Evolutionary conservation across 2,888 invertebrate species (phyloP).

Genomic region (Zygogramma bicolorata): DNA sequence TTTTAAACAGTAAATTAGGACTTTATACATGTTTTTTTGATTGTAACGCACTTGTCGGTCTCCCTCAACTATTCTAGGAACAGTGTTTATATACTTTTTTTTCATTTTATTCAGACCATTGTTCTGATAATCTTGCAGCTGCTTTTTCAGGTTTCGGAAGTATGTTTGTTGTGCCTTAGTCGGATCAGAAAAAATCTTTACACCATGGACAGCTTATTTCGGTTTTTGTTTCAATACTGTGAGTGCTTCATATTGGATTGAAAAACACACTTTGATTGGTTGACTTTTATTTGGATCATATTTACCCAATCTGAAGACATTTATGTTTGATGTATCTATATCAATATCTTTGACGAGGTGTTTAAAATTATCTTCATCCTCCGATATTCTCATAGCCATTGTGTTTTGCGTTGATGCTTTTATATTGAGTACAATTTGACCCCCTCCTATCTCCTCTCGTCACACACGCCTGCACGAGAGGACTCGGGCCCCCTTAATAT

Average conservation of each 20-base stretch:
- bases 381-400: slow-evolving; percentile 10
- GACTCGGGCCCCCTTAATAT: too few relatives aligned
- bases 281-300: slow-evolving; percentile 4
- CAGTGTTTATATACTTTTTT: slow-evolving; percentile 5
- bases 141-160: slow-evolving; percentile 1
- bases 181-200: slow-evolving; percentile 6
- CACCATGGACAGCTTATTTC: slow-evolving; percentile 7
- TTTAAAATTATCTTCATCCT: slow-evolving; percentile 11
- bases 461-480: too few relatives aligned
- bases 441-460: too few relatives aligned
- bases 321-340: slow-evolving; percentile 17
- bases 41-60: slow-evolving; percentile 9
- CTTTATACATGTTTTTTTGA: not conserved
- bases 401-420: slow-evolving; percentile 14
- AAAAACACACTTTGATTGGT: slow-evolving; percentile 3
- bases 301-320: slow-evolving; percentile 12
- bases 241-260: not conserved
- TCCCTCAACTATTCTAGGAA: slow-evolving; percentile 9
- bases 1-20: not conserved
- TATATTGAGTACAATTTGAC: slow-evolving; percentile 12
- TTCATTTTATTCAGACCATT: slow-evolving; percentile 1
- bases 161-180: slow-evolving; percentile 1
- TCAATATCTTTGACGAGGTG: slow-evolving; percentile 12
- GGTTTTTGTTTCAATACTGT: slow-evolving; percentile 9
- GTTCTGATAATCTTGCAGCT: slow-evolving; percentile 7